phyloP scores from a whole-genome alignment of 2,113 vertebrate genomes.

The Cyprinodon variegatus region DNA sequence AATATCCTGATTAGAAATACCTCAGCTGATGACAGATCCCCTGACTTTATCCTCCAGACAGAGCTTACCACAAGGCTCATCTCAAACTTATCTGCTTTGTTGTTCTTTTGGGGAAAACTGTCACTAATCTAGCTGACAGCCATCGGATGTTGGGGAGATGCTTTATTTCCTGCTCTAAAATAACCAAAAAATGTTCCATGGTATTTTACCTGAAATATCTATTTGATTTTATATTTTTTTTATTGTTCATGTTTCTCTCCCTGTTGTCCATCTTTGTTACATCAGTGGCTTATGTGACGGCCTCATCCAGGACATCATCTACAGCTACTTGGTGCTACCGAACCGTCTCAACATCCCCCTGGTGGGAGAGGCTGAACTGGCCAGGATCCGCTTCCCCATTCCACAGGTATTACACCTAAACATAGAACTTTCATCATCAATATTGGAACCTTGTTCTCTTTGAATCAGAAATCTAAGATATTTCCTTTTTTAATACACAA shows the following conservation, averaged over 20 bases:
- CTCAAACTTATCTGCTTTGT: too few relatives aligned
- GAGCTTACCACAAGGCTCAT: too few relatives aligned
- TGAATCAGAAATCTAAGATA: not conserved
- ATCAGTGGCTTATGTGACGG: slow-evolving; percentile 90
- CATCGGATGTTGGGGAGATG: too few relatives aligned
- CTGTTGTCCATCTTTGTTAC: not conserved
- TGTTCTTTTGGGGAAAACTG: too few relatives aligned
- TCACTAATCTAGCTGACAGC: too few relatives aligned
- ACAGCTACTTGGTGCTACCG: slow-evolving; percentile 90
- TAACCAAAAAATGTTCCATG: too few relatives aligned
- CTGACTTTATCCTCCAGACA: too few relatives aligned
- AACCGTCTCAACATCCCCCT: slow-evolving; percentile 93
- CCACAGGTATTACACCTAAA: slow-evolving; percentile 84
- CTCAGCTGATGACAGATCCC: too few relatives aligned
- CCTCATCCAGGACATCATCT: slow-evolving; percentile 93
- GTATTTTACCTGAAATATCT: not conserved
- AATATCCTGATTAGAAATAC: too few relatives aligned
- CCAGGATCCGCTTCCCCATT: slow-evolving; percentile 88
- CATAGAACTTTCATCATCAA: not conserved
- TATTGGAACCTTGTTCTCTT: too few relatives aligned
- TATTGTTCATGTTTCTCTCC: not conserved
- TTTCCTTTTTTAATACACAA: not conserved
- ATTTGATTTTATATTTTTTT: too few relatives aligned
- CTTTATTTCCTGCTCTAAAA: too few relatives aligned
- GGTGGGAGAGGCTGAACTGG: slow-evolving; percentile 87